Base-by-base conservation (phyloP, 2,888 invertebrate species). In the Apodemia duryi region DNA sequence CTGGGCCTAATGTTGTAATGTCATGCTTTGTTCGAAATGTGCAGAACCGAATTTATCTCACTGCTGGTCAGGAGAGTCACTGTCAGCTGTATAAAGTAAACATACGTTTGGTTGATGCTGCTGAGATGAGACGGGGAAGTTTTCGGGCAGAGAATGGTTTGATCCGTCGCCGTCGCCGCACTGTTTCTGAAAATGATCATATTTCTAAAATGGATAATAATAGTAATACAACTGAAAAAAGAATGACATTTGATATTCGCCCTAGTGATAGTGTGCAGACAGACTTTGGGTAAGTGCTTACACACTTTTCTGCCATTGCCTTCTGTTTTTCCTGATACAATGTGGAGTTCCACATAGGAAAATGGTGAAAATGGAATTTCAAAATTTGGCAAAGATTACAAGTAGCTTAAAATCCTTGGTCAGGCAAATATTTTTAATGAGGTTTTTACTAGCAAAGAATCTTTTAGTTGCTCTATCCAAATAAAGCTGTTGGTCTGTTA, bases 1-100 rank as follows among this genome's bases (percentile, higher is more conserved):
- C 98, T 1, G 97, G 97, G 2, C 94, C 95, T 0, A 96, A 95
- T 78, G 97, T 97, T 63, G 97, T 98, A 0, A 98, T 98, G 98
- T 98, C 98, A 79, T 96, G 97, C 81, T 94, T 96, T 0, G 94
- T 96, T 6, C 94, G 93, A 68, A 95, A 93, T 72, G 93, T 94
- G 71, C 95, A 95, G 60, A 95, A 96, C 74, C 94, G 94, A 76
- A 95, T 95, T 13, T 96, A 95, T 85, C 87, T 98, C 63, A 96
- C 97, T 1, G 97, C 97, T 9, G 98, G 98, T 0, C 97, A 98
- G 86, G 98, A 98, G 87, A 97, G 96, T 71, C 96, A 97, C 77
- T 97, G 97, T 79, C 97, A 97, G 81, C 90, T 97, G 75, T 98
- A 97, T 80, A 94, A 94, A 79, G 95, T 97, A 4, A 92, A 93